phyloP scores from a whole-genome alignment of 2,113 vertebrate genomes.

The Lepisosteus oculatus region DNA sequence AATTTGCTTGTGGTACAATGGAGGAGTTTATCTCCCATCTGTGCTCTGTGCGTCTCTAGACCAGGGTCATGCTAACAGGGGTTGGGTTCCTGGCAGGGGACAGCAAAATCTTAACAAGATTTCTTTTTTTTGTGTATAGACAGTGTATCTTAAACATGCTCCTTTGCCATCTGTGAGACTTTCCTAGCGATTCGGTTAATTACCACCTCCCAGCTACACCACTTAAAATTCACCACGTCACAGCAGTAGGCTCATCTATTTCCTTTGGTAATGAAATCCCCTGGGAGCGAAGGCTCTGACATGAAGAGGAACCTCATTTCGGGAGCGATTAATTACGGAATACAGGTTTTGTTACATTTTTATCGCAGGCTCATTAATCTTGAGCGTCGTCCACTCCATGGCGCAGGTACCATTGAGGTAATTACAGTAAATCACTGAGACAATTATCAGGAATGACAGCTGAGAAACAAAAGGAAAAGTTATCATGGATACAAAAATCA shows the following conservation, averaged over 20 bases:
- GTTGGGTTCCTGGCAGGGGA: background rate
- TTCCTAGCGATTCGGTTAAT: constrained; percentile 23
- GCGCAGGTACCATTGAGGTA: constrained; percentile 22
- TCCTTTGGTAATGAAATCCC: constrained; percentile 26
- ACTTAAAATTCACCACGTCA: constrained; percentile 2
- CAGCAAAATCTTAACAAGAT: background rate
- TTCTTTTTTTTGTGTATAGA: background rate
- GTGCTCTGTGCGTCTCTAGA: background rate
- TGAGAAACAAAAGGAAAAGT: background rate
- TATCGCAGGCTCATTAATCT: constrained; percentile 22
- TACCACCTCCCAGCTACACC: constrained; percentile 4
- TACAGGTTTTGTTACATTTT: constrained; percentile 20
- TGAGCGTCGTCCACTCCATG: background rate
- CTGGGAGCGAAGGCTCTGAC: constrained; percentile 7
- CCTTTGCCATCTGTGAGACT: constrained; percentile 1
- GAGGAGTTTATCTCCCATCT: background rate
- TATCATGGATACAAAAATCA: constrained; percentile 5
- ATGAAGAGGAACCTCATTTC: constrained; percentile 16
- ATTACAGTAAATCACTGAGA: constrained; percentile 31
- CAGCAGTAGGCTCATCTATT: constrained; percentile 11
- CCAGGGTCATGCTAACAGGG: background rate
- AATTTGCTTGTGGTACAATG: background rate
- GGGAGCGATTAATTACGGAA: constrained; percentile 27
- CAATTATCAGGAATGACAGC: constrained; percentile 17
- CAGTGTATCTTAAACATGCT: background rate